Evolutionary conservation across 2,888 invertebrate species (phyloP), one percentile per base, ranked within the genome.

Genomic region (Eremobia ochroleuca): DNA sequence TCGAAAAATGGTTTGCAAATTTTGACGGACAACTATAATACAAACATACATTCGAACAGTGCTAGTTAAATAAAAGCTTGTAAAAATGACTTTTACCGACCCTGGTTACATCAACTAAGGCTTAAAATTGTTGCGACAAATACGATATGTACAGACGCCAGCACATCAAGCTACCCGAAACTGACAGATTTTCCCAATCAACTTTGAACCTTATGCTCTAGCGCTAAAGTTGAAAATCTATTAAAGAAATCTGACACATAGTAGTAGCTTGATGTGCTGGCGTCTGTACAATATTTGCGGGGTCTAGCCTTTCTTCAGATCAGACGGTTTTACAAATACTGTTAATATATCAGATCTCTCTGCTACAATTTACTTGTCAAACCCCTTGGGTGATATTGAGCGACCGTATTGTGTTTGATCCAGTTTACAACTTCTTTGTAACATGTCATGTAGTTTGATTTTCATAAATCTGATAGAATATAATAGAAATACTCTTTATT

Each of bases 271-370:
- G 34, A 34, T 34, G 34, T 34, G 34, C 34, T 34, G 34, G 34
- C 34, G 34, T 34, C 34, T 34, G n/a, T 15, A 18, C 4, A 21
- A 65, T 66, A 73, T 76, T 69, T 76, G 59, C 18, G 3, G 6
- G 52, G 59, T 73, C 46, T 69, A 62, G 37, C 28, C 46, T 73
- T 68, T 77, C n/a, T 73, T 59, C 15, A 28, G 25, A 73, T 58
- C 49, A 52, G 59, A 73, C 21, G 69, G 34, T 66, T 73, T 55
- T n/a, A 69, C 43, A 80, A 73, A 80, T 73, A 73, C 40, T 25
- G 9, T 59, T 61, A 73, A 69, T 73, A 79, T 49, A 58, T 66
- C 55, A 13, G 43, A 13, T 13, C 43, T 80, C 55, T 64, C 66
- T 49, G 18, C 11, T 34, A 61, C 34, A 52, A 71, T 68, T 25